phyloP scores from a whole-genome alignment of 2,797 vertebrate genomes.

The Peromyscus eremicus region DNA sequence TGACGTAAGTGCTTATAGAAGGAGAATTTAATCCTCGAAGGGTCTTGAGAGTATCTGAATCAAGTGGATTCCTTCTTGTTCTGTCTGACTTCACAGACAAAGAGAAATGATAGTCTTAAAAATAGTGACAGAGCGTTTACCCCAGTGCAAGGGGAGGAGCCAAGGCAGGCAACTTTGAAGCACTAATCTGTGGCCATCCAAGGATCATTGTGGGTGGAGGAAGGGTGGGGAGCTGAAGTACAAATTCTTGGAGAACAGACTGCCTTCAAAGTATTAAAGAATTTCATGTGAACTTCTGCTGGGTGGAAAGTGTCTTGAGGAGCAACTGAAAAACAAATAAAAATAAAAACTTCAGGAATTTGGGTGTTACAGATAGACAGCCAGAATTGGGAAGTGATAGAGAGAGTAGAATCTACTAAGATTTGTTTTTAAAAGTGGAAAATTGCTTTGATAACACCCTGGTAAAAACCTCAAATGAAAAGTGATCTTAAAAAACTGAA shows the following conservation, averaged over 20 bases:
- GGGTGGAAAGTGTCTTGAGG: neutral
- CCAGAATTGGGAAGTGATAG: constrained; percentile 25
- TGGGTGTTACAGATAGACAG: neutral
- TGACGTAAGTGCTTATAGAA: constrained; percentile 9
- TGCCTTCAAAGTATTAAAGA: constrained; percentile 47
- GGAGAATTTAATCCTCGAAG: constrained; percentile 56
- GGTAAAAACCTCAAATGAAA: constrained; percentile 20
- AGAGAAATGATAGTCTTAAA: constrained; percentile 63
- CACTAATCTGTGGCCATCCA: constrained; percentile 52
- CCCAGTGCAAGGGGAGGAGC: constrained; percentile 61
- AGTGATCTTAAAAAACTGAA: constrained; percentile 51
- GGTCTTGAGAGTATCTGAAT: constrained; percentile 51
- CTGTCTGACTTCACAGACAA: constrained; percentile 68
- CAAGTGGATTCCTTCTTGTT: constrained; percentile 67
- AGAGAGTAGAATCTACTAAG: constrained; percentile 15
- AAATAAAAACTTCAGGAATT: neutral
- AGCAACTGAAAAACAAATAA: neutral
- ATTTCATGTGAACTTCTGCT: constrained; percentile 16
- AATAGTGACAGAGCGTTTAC: constrained; percentile 57
- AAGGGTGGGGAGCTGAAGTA: constrained; percentile 23
- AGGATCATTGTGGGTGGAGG: constrained; percentile 45
- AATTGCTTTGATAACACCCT: constrained; percentile 24
- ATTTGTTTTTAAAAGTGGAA: neutral
- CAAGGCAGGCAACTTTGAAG: constrained; percentile 53
- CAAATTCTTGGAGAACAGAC: neutral